Evolutionary conservation across 1,140 invertebrate genomes (phyloP).

Genomic region (Drosophila sechellia): DNA sequence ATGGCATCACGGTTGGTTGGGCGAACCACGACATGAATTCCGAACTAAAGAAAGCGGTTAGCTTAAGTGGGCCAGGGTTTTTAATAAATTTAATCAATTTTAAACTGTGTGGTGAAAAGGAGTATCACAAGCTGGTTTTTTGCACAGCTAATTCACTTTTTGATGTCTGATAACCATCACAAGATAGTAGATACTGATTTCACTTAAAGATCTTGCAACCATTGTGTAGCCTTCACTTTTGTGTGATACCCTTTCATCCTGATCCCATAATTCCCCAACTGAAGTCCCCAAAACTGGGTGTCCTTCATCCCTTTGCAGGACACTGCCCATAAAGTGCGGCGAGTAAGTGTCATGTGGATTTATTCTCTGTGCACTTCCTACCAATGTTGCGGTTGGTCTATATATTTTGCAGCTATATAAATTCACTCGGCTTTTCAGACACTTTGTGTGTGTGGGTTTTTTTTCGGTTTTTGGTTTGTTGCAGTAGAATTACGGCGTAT

Average conservation of each 20-base stretch:
- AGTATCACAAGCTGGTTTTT: too few relatives aligned
- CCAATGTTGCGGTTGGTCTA: constrained; percentile 29
- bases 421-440: constrained; percentile 8
- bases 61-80: background rate
- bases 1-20: background rate
- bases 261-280: background rate
- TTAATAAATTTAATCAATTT: too few relatives aligned
- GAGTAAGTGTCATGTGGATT: constrained; percentile 37
- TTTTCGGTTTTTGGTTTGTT: constrained; percentile 7
- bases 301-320: constrained; percentile 18
- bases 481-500: constrained; percentile 41
- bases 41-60: constrained; percentile 1
- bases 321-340: constrained; percentile 32
- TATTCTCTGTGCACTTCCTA: constrained; percentile 43
- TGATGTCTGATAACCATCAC: too few relatives aligned
- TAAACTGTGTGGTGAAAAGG: too few relatives aligned
- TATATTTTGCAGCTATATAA: constrained; percentile 16
- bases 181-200: too few relatives aligned
- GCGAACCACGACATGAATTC: constrained; percentile 14
- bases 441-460: constrained; percentile 1
- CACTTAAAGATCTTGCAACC: too few relatives aligned
- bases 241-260: constrained; percentile 7
- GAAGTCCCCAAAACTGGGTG: background rate
- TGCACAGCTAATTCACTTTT: too few relatives aligned
- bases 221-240: background rate